Base-by-base conservation (phyloP, 2,888 invertebrate genomes). In the Matsumyia berberina region DNA sequence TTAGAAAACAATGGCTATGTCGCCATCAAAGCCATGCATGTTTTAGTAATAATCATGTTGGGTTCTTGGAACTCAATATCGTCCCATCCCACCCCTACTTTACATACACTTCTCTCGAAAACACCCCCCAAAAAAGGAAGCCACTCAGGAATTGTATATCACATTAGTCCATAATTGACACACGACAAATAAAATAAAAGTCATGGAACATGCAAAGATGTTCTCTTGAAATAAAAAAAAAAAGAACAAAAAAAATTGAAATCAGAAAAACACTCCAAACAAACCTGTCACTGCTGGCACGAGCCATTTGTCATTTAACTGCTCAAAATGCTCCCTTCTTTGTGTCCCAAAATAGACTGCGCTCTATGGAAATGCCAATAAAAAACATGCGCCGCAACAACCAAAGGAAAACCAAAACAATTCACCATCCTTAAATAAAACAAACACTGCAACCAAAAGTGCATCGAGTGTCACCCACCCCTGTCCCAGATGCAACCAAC, bases 231-330 rank as follows among this genome's bases (percentile, higher is more conserved):
- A 66, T 19, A 57, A 72, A 58, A 66, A 64, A 31, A 19, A 58
- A 42, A 39, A 55, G 42, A 55, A 42, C n/a, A 12, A 58, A 24
- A n/a, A 58, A 58, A 35, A 66, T 2, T 39, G 11, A 12, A 60
- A 62, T 15, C 35, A 35, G 17, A 66, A 60, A 70, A 44, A 57
- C 66, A 64, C 73, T 85, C 44, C 51, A 60, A 73, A 53, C 74
- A 79, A 79, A 85, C 85, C 85, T 85, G 85, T 80, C 85, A 85
- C 69, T 80, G 29, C 46, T 80, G 74, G 69, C 80, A 80, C 80
- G 70, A 85, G 85, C 79, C 85, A 85, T 85, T 85, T 85, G 85
- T 85, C 85, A 85, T 76, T 74, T 64, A 79, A 85, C 64, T 46
- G 51, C 79, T 73, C 58, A n/a, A 19, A 35, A 37, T 46, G 60